Base-by-base conservation (phyloP, 2,888 invertebrate species). In the Dasysyrphus albostriatus region DNA sequence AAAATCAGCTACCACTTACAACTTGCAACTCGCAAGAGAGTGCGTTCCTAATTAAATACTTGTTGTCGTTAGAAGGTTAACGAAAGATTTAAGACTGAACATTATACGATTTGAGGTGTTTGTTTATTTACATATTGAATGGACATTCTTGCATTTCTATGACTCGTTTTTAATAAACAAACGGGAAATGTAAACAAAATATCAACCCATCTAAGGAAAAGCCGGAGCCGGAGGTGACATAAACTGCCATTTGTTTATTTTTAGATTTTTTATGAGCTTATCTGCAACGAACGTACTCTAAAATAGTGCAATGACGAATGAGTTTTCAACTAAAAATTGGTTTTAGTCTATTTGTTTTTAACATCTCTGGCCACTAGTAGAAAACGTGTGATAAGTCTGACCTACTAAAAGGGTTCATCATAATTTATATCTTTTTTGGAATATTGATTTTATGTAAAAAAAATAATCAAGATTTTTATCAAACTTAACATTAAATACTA, bases 31-130 rank as follows among this genome's bases (percentile, higher is more conserved):
- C 19, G 24, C 14, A 37, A 14, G 49, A 5, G 29, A 72, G 32
- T 79, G 78, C 72, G 56, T 79, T 72, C 32, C 72, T 79, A 72
- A 79, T 79, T 72, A 65, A 79, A 79, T 72, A 79, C 44, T 63
- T 63, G 78, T 79, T 63, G 54, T 44, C 37, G 72, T 63, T 54
- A 72, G 72, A 63, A 72, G 70, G 42, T 67, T 67, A 67, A 39
- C 67, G 67, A 69, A 54, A 69, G 69, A 69, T 69, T 39, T 54
- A 69, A 69, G 61, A 61, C 61, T 24, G 19, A 59, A 59, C 37
- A 47, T 47, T 32, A 58, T 29, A 51, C 14, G 47, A 58, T 24
- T 49, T 37, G 24, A 59, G 19, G 19, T 73, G 47, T 49, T 73
- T 73, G 37, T 51, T 73, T 29, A 32, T 54, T 42, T 19, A 12